phyloP scores from a whole-genome alignment of 2,797 vertebrate species.

The Coregonus sp. region DNA sequence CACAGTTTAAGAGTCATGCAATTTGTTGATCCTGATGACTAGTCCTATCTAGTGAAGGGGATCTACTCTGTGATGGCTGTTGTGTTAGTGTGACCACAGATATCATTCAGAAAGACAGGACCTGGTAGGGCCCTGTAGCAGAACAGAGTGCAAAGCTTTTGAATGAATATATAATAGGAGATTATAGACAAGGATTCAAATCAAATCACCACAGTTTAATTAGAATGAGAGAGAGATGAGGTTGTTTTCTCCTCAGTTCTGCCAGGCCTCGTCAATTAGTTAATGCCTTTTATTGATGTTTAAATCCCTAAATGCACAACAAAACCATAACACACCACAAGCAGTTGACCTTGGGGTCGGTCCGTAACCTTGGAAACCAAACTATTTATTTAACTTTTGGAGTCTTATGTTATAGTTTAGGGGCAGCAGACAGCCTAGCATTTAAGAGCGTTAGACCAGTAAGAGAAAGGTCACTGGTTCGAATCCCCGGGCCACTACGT shows the following conservation, averaged over 20 bases:
- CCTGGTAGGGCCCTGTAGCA: neutral
- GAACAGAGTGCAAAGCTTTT: neutral
- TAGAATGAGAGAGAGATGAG: constrained; percentile 9
- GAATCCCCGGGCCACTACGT: no score
- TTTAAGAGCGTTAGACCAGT: no score
- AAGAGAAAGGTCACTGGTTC: no score
- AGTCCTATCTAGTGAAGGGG: neutral
- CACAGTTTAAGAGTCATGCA: constrained; percentile 12
- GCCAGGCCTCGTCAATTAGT: neutral
- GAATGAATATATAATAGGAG: neutral
- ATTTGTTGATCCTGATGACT: neutral
- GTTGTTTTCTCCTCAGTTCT: neutral
- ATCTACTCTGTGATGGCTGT: neutral
- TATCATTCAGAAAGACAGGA: constrained; percentile 8
- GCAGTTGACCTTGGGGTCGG: neutral
- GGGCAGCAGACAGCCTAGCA: no score
- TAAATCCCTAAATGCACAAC: constrained; percentile 16
- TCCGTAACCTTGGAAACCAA: constrained; percentile 30
- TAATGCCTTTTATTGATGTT: constrained; percentile 11
- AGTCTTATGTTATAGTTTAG: no score
- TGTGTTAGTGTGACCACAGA: neutral
- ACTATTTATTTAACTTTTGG: no score
- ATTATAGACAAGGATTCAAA: constrained; percentile 20
- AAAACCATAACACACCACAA: constrained; percentile 28
- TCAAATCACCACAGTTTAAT: constrained; percentile 29